Percentiles rank a stretch among this genome's conserved stretches.
These are phyloP conservation scores for Huso huso DNA, from an alignment of 2,797 vertebrate genomes.

Conservation along the genomic window DNA sequence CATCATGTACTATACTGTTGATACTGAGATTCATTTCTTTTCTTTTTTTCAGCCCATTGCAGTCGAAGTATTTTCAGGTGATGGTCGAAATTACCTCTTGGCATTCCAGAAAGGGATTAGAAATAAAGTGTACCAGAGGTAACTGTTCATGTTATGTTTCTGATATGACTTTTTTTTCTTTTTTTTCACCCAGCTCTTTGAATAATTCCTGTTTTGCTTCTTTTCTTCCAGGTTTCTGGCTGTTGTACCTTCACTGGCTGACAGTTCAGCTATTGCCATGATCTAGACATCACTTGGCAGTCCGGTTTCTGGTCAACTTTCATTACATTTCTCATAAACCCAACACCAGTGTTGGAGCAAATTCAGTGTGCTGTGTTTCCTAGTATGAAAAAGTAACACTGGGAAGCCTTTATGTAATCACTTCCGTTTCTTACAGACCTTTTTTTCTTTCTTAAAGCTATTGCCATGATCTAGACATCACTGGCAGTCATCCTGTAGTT, in stretches of 20 bases:
- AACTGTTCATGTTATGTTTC: constrained; percentile 20
- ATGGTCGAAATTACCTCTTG: constrained; percentile 90
- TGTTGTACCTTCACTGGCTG: constrained; percentile 90
- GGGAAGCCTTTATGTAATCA: too few relatives aligned
- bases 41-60: constrained; percentile 78
- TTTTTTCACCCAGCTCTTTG: background rate
- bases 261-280: too few relatives aligned
- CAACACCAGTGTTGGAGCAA: constrained; percentile 98
- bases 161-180: background rate
- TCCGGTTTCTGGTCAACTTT: constrained; percentile 92
- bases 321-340: too few relatives aligned
- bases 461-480: too few relatives aligned
- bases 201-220: background rate
- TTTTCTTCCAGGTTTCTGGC: constrained; percentile 78
- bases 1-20: too few relatives aligned
- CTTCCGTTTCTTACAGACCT: too few relatives aligned
- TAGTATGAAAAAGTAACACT: background rate
- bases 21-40: background rate
- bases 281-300: too few relatives aligned
- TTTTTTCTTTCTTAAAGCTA: too few relatives aligned
- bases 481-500: too few relatives aligned
- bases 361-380: too few relatives aligned
- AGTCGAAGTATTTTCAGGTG: constrained; percentile 93
- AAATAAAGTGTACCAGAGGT: constrained; percentile 99
- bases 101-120: constrained; percentile 94